Conservation (phyloP, 2,113 vertebrate genomes). For the Chiloscyllium plagiosum region DNA sequence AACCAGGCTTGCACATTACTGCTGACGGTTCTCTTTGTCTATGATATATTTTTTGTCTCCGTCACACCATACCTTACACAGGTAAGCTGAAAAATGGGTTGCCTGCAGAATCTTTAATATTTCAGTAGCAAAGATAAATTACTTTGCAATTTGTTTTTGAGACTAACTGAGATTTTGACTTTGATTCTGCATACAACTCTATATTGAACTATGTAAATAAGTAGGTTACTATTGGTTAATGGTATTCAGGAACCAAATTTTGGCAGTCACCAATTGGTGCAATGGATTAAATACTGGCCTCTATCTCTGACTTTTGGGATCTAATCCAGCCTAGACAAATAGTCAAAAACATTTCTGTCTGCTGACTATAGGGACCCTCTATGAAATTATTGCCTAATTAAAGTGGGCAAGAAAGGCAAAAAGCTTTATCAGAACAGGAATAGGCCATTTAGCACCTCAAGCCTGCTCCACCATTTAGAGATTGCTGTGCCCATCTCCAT, state of each 20-base stretch:
- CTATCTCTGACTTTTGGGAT: background rate
- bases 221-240: background rate
- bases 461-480: too few species aligned
- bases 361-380: background rate
- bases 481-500: too few species aligned
- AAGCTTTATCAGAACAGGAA: background rate
- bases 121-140: background rate
- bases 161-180: background rate
- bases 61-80: conserved; percentile 85
- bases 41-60: conserved; percentile 95
- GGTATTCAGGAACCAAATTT: background rate
- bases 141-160: background rate
- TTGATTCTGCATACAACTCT: background rate
- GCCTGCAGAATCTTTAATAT: background rate
- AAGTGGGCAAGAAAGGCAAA: background rate
- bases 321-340: background rate
- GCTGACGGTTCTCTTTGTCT: conserved; percentile 80
- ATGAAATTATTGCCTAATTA: background rate
- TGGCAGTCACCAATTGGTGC: background rate
- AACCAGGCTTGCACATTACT: conserved; percentile 85
- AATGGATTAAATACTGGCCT: background rate
- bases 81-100: conserved; percentile 52
- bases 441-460: too few species aligned
- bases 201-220: background rate
- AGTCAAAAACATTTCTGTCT: background rate